Percentiles rank a stretch among this genome's conserved stretches.
Evolutionary conservation across 1,140 invertebrate genomes (phyloP).

Genomic region (Venturia canescens): DNA sequence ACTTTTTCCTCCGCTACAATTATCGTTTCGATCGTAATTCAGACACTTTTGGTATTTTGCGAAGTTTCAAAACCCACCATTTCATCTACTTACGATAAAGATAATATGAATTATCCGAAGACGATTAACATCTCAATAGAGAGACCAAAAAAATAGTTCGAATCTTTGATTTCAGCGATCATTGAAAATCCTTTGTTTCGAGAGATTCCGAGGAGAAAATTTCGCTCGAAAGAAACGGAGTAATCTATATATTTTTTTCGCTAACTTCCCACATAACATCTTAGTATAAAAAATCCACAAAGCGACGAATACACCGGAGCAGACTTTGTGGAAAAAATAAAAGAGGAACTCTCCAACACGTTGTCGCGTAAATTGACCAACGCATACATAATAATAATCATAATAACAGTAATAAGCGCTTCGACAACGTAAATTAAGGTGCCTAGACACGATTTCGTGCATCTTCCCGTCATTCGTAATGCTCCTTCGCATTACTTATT

Average conservation of each 20-base stretch:
- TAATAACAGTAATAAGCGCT: constrained; percentile 25
- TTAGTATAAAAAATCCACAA: constrained; percentile 8
- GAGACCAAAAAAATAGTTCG: background rate
- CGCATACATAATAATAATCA: constrained; percentile 8
- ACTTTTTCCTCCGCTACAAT: background rate
- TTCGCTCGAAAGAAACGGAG: background rate
- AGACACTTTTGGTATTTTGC: constrained; percentile 18
- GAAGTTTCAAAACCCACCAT: background rate
- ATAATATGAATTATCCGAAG: background rate
- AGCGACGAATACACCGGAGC: background rate
- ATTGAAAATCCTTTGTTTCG: background rate
- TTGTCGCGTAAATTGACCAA: constrained; percentile 23
- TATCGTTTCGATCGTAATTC: background rate
- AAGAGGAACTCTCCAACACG: constrained; percentile 29
- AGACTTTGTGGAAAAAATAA: constrained; percentile 9
- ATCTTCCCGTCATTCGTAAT: constrained; percentile 10
- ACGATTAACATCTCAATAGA: background rate
- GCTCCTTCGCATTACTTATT: constrained; percentile 23
- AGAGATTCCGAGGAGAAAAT: constrained; percentile 1
- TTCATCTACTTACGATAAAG: background rate
- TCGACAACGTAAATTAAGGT: constrained; percentile 26
- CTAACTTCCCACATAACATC: background rate
- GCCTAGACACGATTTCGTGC: constrained; percentile 27
- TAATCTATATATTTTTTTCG: background rate
- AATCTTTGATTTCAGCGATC: background rate